Evolutionary conservation across 2,888 invertebrate genomes (phyloP).

Genomic region (Sminthurides aquaticus): DNA sequence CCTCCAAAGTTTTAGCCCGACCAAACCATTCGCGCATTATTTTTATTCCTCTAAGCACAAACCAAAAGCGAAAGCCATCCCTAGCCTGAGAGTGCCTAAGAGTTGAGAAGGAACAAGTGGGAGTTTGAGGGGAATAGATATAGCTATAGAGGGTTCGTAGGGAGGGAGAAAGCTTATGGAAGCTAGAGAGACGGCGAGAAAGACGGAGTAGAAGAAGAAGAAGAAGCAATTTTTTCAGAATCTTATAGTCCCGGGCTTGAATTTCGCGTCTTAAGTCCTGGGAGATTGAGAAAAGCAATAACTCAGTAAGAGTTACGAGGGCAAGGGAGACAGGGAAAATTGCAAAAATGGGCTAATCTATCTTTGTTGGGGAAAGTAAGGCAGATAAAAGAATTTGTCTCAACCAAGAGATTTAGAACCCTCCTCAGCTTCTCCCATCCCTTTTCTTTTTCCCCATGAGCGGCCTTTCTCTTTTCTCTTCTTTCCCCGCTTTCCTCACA

Average conservation of each 20-base stretch:
- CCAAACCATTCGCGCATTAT: no score
- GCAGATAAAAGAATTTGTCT: conserved; percentile 45
- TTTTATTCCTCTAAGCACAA: no score
- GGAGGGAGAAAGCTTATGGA: conserved; percentile 4
- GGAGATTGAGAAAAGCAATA: conserved; percentile 54
- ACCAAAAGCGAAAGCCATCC: no score
- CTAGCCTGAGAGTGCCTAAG: no score
- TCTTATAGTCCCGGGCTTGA: conserved; percentile 33
- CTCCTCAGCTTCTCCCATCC: conserved; percentile 23
- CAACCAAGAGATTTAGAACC: conserved; percentile 43
- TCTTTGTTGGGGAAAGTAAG: conserved; percentile 61
- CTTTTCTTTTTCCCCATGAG: conserved; percentile 2
- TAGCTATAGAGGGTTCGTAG: no score
- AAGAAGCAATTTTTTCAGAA: conserved; percentile 29
- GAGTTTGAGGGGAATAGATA: no score
- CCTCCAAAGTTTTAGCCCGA: no score
- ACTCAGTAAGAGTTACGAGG: conserved; percentile 78
- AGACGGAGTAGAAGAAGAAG: conserved; percentile 26
- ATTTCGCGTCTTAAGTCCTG: conserved; percentile 43
- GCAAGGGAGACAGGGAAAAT: conserved; percentile 85
- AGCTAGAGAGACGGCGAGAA: conserved; percentile 16
- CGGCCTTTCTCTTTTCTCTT: not conserved
- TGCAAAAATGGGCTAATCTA: conserved; percentile 86
- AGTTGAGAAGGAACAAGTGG: no score
- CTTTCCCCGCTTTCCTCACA: no score